Evolutionary conservation across 2,113 vertebrate species (phyloP).

Genomic region (Tretioscincus oriximinensis): DNA sequence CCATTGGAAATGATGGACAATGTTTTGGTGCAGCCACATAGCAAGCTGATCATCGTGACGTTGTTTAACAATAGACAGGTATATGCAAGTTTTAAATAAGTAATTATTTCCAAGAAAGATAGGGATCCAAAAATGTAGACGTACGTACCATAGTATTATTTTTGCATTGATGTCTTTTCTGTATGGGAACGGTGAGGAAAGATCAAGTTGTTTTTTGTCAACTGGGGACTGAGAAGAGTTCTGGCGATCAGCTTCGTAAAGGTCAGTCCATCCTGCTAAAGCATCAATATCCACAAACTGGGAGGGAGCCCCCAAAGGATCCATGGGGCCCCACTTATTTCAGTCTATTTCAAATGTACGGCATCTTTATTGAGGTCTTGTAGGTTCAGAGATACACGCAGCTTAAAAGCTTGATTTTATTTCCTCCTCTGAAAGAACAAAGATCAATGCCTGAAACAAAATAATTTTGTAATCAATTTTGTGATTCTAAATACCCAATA

Average conservation of each 20-base stretch:
- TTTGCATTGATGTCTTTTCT: slow-evolving; percentile 88
- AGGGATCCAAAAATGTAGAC: background rate
- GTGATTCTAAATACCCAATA: background rate
- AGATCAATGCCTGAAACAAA: background rate
- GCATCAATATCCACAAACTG: slow-evolving; percentile 89
- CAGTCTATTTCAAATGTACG: slow-evolving; percentile 46
- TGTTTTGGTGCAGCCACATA: too few species aligned
- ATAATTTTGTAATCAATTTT: background rate
- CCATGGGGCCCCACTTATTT: slow-evolving; percentile 75
- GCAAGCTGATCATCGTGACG: too few species aligned
- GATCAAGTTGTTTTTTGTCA: slow-evolving; percentile 55
- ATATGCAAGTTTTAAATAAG: too few species aligned
- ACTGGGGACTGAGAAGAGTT: slow-evolving; percentile 46
- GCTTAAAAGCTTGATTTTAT: slow-evolving; percentile 28
- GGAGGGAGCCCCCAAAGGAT: slow-evolving; percentile 95
- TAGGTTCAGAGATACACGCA: slow-evolving; percentile 30
- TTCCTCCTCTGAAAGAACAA: background rate
- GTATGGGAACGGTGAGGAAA: slow-evolving; percentile 87
- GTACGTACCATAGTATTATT: slow-evolving; percentile 84
- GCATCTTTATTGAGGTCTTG: slow-evolving; percentile 58
- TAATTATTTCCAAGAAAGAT: background rate
- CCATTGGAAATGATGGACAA: too few species aligned
- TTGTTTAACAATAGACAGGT: too few species aligned
- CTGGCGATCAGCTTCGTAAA: slow-evolving; percentile 59
- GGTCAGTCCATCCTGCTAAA: slow-evolving; percentile 82